A percentile compares a stretch with the other conserved stretches of the same genome.
phyloP scores from a whole-genome alignment of 2,797 vertebrate species.

The Meda fulgida region DNA sequence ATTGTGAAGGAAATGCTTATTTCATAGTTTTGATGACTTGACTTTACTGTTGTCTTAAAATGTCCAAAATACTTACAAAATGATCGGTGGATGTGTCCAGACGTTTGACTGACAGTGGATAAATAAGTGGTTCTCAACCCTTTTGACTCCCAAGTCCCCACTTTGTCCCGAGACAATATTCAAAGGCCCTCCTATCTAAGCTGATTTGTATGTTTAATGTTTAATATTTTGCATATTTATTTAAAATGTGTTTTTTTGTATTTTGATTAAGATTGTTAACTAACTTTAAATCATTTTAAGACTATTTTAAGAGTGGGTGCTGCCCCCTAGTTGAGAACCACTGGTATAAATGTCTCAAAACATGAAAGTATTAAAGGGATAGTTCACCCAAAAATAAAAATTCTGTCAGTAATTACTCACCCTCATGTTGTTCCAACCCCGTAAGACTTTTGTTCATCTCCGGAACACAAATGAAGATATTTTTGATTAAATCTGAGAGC shows the following conservation, averaged over 20 bases:
- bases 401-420: too few species aligned
- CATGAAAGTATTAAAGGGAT: background rate
- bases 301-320: background rate
- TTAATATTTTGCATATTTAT: background rate
- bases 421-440: too few species aligned
- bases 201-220: background rate
- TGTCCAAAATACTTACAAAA: background rate
- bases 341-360: background rate
- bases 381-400: too few species aligned
- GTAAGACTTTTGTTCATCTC: too few species aligned
- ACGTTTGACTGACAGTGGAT: background rate
- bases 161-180: background rate
- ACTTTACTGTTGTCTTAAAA: background rate
- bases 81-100: background rate
- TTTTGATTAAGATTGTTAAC: background rate
- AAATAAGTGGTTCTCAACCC: background rate
- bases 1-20: background rate
- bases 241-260: background rate
- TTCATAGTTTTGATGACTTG: background rate
- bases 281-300: background rate
- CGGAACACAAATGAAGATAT: too few species aligned
- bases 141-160: background rate
- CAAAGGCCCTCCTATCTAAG: background rate
- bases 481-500: too few species aligned
- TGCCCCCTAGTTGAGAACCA: background rate